These are phyloP conservation scores for Masticophis lateralis DNA, from an alignment of 2,797 vertebrate species.

Conservation along the genomic window DNA sequence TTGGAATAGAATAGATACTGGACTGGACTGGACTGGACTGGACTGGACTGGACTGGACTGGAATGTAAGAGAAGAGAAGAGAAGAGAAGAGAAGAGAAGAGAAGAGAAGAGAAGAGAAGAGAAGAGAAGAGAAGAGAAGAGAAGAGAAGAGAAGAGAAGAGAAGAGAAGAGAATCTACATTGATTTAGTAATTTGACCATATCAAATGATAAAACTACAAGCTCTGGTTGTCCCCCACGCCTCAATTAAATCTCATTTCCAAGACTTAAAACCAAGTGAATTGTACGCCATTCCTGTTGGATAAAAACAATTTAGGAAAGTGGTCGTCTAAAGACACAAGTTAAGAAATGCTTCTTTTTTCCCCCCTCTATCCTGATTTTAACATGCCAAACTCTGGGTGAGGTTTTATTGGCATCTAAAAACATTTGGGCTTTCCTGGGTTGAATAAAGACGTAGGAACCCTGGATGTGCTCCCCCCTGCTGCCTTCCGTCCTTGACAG, in stretches of 20 bases:
- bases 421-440: neutral
- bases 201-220: neutral
- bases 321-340: neutral
- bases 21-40: too few relatives aligned
- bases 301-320: neutral
- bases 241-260: neutral
- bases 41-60: too few relatives aligned
- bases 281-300: neutral
- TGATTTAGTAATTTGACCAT: neutral
- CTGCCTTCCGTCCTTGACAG: neutral
- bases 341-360: neutral
- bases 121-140: too few relatives aligned
- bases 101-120: too few relatives aligned
- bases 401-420: neutral
- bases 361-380: neutral
- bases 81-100: too few relatives aligned
- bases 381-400: neutral
- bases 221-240: neutral
- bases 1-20: too few relatives aligned
- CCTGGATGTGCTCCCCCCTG: accelerated
- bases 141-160: too few relatives aligned
- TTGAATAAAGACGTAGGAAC: neutral
- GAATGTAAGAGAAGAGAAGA: too few relatives aligned
- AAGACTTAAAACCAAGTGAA: neutral
- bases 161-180: neutral